Conservation (phyloP, 1,140 invertebrate species). For the Propsilocerus akamusi region DNA sequence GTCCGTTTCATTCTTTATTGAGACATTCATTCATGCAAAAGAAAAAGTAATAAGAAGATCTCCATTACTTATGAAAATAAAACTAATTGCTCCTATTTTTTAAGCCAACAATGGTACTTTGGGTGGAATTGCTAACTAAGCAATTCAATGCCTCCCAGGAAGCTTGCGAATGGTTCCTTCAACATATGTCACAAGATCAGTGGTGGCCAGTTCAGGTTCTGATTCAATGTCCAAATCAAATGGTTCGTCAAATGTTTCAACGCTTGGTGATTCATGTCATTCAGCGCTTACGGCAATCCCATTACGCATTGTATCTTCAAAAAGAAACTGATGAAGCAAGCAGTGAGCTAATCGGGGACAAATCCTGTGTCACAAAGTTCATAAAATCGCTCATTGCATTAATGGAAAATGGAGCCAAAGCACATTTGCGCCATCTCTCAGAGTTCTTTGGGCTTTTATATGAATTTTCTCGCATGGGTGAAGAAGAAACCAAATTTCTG, state of each 20-base stretch:
- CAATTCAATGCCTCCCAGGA: slow-evolving; percentile 82
- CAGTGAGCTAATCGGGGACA: slow-evolving; percentile 51
- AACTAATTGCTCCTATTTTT: slow-evolving; percentile 13
- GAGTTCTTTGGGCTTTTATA: slow-evolving; percentile 84
- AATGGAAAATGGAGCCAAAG: slow-evolving; percentile 74
- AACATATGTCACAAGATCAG: slow-evolving; percentile 78
- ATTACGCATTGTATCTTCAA: slow-evolving; percentile 53
- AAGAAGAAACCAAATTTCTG: slow-evolving; percentile 77
- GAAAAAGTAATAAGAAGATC: slow-evolving; percentile 49
- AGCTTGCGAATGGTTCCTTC: slow-evolving; percentile 82
- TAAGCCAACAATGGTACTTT: slow-evolving; percentile 85
- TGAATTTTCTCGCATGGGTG: slow-evolving; percentile 89
- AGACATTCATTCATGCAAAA: slow-evolving; percentile 92
- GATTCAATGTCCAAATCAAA: slow-evolving; percentile 90
- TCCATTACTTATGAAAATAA: background rate
- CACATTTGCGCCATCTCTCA: slow-evolving; percentile 68
- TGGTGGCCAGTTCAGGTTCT: slow-evolving; percentile 92
- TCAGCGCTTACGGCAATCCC: slow-evolving; percentile 58
- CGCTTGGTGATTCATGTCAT: slow-evolving; percentile 86
- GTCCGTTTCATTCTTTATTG: slow-evolving; percentile 85
- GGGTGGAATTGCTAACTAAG: slow-evolving; percentile 87
- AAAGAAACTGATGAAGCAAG: slow-evolving; percentile 44
- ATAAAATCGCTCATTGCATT: slow-evolving; percentile 74
- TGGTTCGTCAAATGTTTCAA: slow-evolving; percentile 88
- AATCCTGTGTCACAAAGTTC: slow-evolving; percentile 81